Percentiles rank a stretch among this genome's conserved stretches.
Evolutionary conservation across 2,888 invertebrate genomes (phyloP).

Genomic region (Microctonus brassicae): DNA sequence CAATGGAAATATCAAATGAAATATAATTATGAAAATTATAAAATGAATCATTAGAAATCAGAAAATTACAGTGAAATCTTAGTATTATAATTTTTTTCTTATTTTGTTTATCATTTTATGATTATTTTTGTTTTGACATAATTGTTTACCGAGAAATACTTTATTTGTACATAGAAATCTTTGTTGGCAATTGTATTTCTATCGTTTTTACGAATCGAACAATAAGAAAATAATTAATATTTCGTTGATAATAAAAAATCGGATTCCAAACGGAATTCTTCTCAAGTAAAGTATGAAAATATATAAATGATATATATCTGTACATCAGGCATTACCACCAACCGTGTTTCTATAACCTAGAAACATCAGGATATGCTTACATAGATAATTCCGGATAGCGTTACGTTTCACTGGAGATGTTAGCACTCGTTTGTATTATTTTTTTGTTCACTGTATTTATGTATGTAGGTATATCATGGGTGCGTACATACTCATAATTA

Average conservation of each 20-base stretch:
- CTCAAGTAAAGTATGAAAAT: slow-evolving; percentile 32
- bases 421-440: not conserved
- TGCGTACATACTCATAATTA: slow-evolving; percentile 2
- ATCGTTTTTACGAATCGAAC: too few relatives aligned
- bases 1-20: not conserved
- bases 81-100: too few relatives aligned
- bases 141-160: not conserved
- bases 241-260: not conserved
- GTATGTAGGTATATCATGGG: not conserved
- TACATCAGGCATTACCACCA: not conserved
- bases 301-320: slow-evolving; percentile 21
- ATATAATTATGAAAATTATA: not conserved
- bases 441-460: not conserved
- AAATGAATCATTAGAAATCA: not conserved
- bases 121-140: not conserved
- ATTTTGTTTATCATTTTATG: too few relatives aligned
- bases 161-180: not conserved
- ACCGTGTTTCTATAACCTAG: slow-evolving; percentile 38
- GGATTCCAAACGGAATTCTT: slow-evolving; percentile 24
- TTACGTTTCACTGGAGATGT: slow-evolving; percentile 22
- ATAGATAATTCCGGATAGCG: slow-evolving; percentile 16
- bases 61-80: not conserved
- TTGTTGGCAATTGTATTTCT: not conserved
- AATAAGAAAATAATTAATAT: too few relatives aligned
- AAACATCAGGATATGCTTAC: slow-evolving; percentile 35